phyloP scores from a whole-genome alignment of 2,113 vertebrate genomes.

The Pavo muticus region DNA sequence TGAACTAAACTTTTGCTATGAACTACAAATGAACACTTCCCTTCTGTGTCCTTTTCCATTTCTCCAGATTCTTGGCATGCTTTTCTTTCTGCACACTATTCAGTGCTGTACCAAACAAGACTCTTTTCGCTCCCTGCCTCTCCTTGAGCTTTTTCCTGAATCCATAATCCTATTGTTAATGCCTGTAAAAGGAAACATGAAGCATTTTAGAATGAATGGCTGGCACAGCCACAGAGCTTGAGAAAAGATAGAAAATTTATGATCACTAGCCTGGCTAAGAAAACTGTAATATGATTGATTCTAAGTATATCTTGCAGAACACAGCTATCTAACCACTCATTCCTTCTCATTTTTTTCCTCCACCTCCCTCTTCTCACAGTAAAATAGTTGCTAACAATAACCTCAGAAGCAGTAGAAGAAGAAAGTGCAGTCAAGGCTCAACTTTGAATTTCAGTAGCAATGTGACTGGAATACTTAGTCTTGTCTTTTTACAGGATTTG shows the following conservation, averaged over 20 bases:
- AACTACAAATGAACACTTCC: not conserved
- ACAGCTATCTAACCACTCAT: conserved; percentile 23
- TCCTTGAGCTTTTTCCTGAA: not conserved
- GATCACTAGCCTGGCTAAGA: conserved; percentile 16
- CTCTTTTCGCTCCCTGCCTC: not conserved
- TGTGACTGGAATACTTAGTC: not conserved
- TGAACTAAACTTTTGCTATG: not conserved
- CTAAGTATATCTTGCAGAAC: conserved; percentile 58
- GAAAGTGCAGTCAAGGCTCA: conserved; percentile 15
- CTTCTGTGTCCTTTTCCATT: not conserved
- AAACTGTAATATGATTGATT: conserved; percentile 45
- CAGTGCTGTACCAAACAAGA: not conserved
- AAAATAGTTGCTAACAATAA: conserved; percentile 56
- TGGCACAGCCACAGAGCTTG: conserved; percentile 3
- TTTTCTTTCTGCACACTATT: not conserved
- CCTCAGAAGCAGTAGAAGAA: not conserved
- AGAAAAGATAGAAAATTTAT: conserved; percentile 30
- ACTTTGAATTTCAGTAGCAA: not conserved
- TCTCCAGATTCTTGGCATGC: not conserved
- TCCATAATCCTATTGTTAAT: not conserved
- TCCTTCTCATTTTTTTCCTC: not conserved
- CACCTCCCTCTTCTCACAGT: conserved; percentile 8
- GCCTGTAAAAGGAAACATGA: not conserved
- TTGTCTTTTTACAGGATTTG: not conserved
- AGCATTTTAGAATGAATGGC: not conserved